These are phyloP conservation scores for Hippoglossus stenolepis DNA, from an alignment of 2,113 vertebrate genomes.

Conservation along the genomic window DNA sequence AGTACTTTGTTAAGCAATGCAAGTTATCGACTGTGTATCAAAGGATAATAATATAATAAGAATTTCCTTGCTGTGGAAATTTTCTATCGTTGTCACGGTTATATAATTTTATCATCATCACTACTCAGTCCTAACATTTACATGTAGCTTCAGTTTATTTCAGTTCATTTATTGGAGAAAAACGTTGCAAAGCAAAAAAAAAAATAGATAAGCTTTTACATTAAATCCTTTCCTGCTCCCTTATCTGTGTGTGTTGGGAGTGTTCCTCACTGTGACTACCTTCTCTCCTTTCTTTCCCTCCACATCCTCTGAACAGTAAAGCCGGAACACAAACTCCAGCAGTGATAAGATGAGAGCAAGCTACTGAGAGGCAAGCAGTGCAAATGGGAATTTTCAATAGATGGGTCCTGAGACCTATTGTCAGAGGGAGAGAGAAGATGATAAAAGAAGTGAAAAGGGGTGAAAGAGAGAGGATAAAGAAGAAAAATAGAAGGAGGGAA, in stretches of 20 bases:
- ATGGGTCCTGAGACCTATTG: slow-evolving; percentile 64
- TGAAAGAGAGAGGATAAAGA: slow-evolving; percentile 51
- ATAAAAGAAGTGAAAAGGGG: slow-evolving; percentile 35
- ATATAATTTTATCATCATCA: neutral
- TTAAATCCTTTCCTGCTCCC: neutral
- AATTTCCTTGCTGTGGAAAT: no score
- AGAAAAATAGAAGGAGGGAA: slow-evolving; percentile 48
- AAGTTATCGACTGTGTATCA: neutral
- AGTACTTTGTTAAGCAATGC: neutral
- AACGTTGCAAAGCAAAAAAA: slow-evolving; percentile 3
- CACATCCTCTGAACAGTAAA: slow-evolving; percentile 24
- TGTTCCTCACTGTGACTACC: slow-evolving; percentile 19
- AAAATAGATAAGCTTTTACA: slow-evolving; percentile 18
- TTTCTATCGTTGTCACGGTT: neutral
- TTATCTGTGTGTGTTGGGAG: neutral
- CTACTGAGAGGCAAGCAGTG: slow-evolving; percentile 50
- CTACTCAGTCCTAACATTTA: neutral
- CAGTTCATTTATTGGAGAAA: slow-evolving; percentile 8
- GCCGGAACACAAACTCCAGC: slow-evolving; percentile 42
- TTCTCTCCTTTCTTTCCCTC: neutral
- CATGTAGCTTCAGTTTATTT: neutral
- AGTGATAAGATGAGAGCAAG: slow-evolving; percentile 56
- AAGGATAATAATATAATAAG: neutral
- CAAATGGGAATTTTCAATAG: slow-evolving; percentile 71
- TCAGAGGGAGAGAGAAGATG: slow-evolving; percentile 38